Evolutionary conservation across 92 coral and sea anemone genomes (phyloP), one percentile per base, ranked within the genome.

Genomic region (Epizoanthus scotinus): DNA sequence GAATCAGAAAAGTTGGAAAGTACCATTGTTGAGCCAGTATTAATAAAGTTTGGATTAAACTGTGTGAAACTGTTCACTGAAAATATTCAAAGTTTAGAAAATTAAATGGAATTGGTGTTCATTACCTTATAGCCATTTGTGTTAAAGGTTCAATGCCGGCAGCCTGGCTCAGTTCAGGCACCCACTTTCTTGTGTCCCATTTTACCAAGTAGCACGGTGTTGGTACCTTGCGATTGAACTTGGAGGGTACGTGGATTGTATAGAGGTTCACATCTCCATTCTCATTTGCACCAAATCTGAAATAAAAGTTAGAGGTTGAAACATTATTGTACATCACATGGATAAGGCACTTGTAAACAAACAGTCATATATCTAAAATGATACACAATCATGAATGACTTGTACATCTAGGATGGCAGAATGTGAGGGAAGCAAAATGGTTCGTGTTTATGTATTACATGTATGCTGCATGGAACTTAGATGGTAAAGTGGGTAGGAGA

Each of bases 151-250:
- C 99, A 28, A 89, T 83, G 0, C 99, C 99, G 4, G 98, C 98
- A 6, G 88, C 78, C 69, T 92, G 98, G 63, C 94, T 93, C 34
- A 93, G 78, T 24, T 89, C 80, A 19, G 99, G 99, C 40, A 95
- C 83, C 99, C 99, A 95, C 61, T 95, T 95, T n/a, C 78, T 40
- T 60, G 96, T 91, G 29, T 95, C 99, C 99, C 99, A 95, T 74
- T 91, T 93, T 60, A 95, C 99, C 53, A 95, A 82, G 55, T 89
- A 90, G 54, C 96, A 93, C 6, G 98, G 96, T 36, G 98, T 91
- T 60, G 99, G 99, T 22, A 85, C 63, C 85, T 87, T 90, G 26
- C 98, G 91, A 42, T 89, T 90, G 72, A 95, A 95, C 90, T 93
- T 95, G 18, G 94, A 91, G 15, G 99, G 99, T 1, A 96, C 97